A percentile compares a stretch with the other conserved stretches of the same genome.
phyloP scores from a whole-genome alignment of 2,888 invertebrate genomes.

The Lasioglossum villosulum region DNA sequence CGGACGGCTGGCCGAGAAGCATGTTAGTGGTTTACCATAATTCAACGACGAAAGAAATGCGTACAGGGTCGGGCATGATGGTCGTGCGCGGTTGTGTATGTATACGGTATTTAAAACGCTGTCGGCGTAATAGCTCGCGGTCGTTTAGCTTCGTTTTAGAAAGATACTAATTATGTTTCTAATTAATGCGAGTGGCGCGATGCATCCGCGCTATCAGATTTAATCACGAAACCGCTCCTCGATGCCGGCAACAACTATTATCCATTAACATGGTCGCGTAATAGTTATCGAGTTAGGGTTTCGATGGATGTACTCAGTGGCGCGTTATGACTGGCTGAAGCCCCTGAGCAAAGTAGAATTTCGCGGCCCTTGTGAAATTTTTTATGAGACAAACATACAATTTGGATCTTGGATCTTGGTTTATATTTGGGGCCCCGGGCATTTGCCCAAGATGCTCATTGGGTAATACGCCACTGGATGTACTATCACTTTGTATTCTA shows the following conservation, averaged over 20 bases:
- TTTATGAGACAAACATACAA: too few relatives aligned
- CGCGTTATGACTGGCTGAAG: too few relatives aligned
- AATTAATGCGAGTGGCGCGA: constrained; percentile 26
- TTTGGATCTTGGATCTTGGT: too few relatives aligned
- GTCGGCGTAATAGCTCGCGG: constrained; percentile 14
- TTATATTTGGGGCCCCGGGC: too few relatives aligned
- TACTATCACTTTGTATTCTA: background rate
- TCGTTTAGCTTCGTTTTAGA: constrained; percentile 27
- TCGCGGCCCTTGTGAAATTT: too few relatives aligned
- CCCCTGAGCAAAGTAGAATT: too few relatives aligned
- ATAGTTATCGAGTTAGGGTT: background rate
- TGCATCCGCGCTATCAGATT: constrained; percentile 16
- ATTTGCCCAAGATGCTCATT: too few relatives aligned
- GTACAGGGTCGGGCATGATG: constrained; percentile 3
- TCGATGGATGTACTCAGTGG: background rate
- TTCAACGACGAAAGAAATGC: constrained; percentile 45
- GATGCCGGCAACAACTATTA: background rate
- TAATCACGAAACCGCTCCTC: background rate
- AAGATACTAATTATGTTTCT: constrained; percentile 36
- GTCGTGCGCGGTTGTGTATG: background rate
- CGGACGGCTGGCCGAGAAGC: constrained; percentile 10
- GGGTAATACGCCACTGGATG: too few relatives aligned
- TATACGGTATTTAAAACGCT: constrained; percentile 25
- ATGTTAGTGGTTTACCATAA: constrained; percentile 48
- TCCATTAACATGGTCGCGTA: constrained; percentile 7